These are phyloP conservation scores for Diplodus puntazzo DNA, from an alignment of 2,797 vertebrate species.

Conservation along the genomic window DNA sequence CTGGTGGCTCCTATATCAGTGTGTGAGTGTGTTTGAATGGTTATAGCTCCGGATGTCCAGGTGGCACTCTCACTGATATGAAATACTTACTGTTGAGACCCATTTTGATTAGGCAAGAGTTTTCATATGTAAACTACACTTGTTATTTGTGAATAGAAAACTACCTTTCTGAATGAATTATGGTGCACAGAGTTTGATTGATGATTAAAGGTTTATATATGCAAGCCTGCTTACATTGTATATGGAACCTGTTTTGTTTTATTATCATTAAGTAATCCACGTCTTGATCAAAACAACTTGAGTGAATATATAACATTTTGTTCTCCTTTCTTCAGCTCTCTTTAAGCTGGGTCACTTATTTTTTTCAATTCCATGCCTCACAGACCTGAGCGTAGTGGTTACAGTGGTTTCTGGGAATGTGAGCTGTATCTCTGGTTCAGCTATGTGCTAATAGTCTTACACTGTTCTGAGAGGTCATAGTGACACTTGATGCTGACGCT, in stretches of 20 bases:
- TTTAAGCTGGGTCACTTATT: constrained; percentile 13
- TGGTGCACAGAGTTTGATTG: background rate
- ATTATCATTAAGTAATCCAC: background rate
- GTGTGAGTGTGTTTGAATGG: too few species aligned
- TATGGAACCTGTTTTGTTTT: background rate
- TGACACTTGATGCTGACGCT: constrained; percentile 33
- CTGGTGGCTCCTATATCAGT: too few species aligned
- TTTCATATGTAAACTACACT: too few species aligned
- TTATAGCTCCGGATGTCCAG: too few species aligned
- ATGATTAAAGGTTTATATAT: background rate
- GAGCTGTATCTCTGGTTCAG: constrained; percentile 36
- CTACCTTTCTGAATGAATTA: background rate
- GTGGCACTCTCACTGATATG: too few species aligned
- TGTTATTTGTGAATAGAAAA: background rate
- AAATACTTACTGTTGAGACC: too few species aligned
- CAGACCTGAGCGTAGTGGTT: background rate
- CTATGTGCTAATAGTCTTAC: constrained; percentile 60
- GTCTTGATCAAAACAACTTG: background rate
- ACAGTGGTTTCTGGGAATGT: constrained; percentile 44
- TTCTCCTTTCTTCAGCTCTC: background rate
- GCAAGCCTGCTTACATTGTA: background rate
- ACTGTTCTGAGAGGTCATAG: constrained; percentile 53
- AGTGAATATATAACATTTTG: background rate
- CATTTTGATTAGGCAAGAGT: too few species aligned
- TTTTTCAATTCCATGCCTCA: background rate